Percentiles rank a stretch among this genome's conserved stretches.
These are phyloP conservation scores for Arge pagana DNA, from an alignment of 2,888 invertebrate genomes.

Conservation along the genomic window DNA sequence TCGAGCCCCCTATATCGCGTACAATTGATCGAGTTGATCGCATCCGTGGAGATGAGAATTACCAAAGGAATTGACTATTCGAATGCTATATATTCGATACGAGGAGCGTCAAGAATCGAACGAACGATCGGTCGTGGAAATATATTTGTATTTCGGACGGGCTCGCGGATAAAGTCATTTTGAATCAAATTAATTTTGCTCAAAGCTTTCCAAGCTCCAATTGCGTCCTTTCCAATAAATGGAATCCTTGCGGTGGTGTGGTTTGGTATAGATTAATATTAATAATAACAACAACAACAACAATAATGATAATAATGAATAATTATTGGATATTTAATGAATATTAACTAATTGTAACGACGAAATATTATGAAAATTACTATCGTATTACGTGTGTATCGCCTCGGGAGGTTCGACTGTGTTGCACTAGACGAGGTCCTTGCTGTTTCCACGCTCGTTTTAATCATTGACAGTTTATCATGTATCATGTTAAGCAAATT, in stretches of 20 bases:
- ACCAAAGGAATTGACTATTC: too few relatives aligned
- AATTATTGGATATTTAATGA: slow-evolving; percentile 26
- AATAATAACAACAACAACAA: slow-evolving; percentile 15
- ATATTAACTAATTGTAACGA: slow-evolving; percentile 23
- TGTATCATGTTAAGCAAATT: too few relatives aligned
- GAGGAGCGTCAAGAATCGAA: too few relatives aligned
- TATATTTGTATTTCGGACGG: too few relatives aligned
- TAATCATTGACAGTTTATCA: too few relatives aligned
- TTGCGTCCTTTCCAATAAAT: slow-evolving; percentile 43
- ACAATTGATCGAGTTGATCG: too few relatives aligned
- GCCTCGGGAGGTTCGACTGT: slow-evolving; percentile 7
- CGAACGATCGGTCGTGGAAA: too few relatives aligned
- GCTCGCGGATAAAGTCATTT: too few relatives aligned
- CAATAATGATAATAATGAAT: slow-evolving; percentile 31
- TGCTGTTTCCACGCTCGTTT: too few relatives aligned
- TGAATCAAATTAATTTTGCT: slow-evolving; percentile 28
- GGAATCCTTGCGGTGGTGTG: slow-evolving; percentile 41
- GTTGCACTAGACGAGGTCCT: slow-evolving; percentile 20
- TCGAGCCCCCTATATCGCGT: too few relatives aligned
- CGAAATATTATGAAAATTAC: slow-evolving; percentile 15
- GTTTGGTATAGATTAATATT: slow-evolving; percentile 34
- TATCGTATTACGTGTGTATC: slow-evolving; percentile 9
- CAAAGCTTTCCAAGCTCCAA: slow-evolving; percentile 43
- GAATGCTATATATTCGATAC: too few relatives aligned
- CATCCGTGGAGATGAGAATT: too few relatives aligned